Base-by-base conservation (phyloP, 2,888 invertebrate genomes). In the Tenthredo livida region DNA sequence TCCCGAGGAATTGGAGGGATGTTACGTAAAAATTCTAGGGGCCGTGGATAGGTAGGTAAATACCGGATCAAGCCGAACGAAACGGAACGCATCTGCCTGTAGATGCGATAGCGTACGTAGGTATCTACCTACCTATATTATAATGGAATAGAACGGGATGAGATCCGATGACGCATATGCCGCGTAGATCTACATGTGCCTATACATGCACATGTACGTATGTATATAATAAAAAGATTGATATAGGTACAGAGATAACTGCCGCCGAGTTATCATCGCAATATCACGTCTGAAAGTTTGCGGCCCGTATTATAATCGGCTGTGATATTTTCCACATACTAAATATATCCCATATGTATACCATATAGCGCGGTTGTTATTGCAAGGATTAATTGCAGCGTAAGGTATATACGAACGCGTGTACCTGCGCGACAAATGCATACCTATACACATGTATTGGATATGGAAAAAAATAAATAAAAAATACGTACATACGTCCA, bases 31-130 rank as follows among this genome's bases (percentile, higher is more conserved):
- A 73, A 73, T 10, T 70, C 1, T 15, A 21, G 33, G 70, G 70
- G 33, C 15, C 43, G n/a, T 25, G 1, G 43, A 43, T 29, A n/a
- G 2, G n/a, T 15, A 73, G 33, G 54, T 29, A n/a, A 54, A 77
- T 77, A 77, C 77, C 77, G 77, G 77, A 77, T 77, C 77, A 50
- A 77, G 33, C 77, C 33, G 54, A 77, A 77, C 50, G 33, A 54
- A 77, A 77, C 77, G 77, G 77, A 77, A 50, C 77, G 54, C 77
- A 77, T 73, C 72, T 73, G 77, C 29, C 54, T 12, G n/a, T 73
- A 10, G 29, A 67, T 17, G 67, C 25, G 25, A 21, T 67, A 67
- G 72, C 12, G 12, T 43, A n/a, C n/a, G n/a, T n/a, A n/a, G n/a
- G n/a, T n/a, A n/a, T n/a, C n/a, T n/a, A n/a, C n/a, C n/a, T n/a